A percentile compares a stretch with the other conserved stretches of the same genome.
phyloP scores from a whole-genome alignment of 2,888 invertebrate genomes.

The Cancer borealis region DNA sequence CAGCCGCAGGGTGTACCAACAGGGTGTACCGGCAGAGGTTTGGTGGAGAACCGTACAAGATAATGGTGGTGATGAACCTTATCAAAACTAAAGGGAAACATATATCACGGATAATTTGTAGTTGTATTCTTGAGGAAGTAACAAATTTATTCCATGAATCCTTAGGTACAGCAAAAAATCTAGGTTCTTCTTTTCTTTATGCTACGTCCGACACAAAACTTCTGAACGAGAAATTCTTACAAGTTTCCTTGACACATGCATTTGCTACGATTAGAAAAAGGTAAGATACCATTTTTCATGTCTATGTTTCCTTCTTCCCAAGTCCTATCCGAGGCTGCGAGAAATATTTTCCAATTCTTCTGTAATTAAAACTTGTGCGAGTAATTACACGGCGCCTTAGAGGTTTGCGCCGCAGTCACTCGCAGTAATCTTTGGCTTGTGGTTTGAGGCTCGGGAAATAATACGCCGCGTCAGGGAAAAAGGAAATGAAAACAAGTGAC shows the following conservation, averaged over 20 bases:
- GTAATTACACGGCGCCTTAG: constrained; percentile 45
- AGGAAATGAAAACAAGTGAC: constrained; percentile 16
- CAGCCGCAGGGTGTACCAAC: not conserved
- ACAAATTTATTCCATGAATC: not conserved
- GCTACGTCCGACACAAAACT: not conserved
- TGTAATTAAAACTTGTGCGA: constrained; percentile 37
- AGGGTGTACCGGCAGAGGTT: not conserved
- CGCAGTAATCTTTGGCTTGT: constrained; percentile 27
- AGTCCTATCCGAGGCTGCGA: not conserved
- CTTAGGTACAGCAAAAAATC: not conserved
- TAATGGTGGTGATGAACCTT: not conserved
- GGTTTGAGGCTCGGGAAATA: not conserved
- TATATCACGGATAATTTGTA: not conserved
- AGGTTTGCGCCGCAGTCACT: constrained; percentile 16
- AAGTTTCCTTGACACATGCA: constrained; percentile 26
- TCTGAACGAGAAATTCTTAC: not conserved
- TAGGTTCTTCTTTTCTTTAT: not conserved
- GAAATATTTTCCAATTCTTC: constrained; percentile 43
- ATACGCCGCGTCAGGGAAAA: not conserved
- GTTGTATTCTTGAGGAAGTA: not conserved
- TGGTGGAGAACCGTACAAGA: not conserved
- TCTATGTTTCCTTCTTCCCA: not conserved
- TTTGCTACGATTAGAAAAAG: not conserved
- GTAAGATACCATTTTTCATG: not conserved
- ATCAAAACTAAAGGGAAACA: not conserved